Evolutionary conservation across 2,797 vertebrate genomes (phyloP), one percentile per base, ranked within the genome.

Genomic region (Cyprinodon diabolis): DNA sequence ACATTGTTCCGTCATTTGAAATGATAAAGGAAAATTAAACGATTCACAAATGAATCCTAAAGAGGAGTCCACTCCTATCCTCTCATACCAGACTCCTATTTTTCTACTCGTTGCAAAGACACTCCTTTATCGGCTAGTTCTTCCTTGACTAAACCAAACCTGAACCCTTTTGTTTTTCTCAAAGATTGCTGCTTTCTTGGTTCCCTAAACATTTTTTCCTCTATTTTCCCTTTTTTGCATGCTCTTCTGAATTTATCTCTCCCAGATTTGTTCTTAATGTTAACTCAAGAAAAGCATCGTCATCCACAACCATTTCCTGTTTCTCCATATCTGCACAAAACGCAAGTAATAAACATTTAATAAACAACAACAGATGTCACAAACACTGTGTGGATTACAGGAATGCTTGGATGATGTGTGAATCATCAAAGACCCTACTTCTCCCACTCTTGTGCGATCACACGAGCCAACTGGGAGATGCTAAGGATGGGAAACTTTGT

Each of bases 141-240:
- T 96, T 97, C 96, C 96, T 96, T 97, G 95, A 96, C 93, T 97
- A 96, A 97, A 95, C 93, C 89, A 84, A 93, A 93, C 93, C 94
- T 84, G 93, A 94, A 93, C 93, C 73, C 95, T 96, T 98, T 97
- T 96, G 95, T 96, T 97, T 96, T 68, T 96, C 96, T 96, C 94
- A 96, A 95, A 96, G 95, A 97, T 96, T 97, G 96, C 94, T 93
- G 91, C 90, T 95, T 95, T 97, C 66, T 96, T 97, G 95, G 5
- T 96, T 96, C 94, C 91, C 91, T 83, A 84, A 89, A 90, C 90
- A 86, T 93, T 93, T 91, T 69, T 78, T 69, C 65, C 80, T 73
- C 79, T 13, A 72, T 73, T 65, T 6, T 43, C 7, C 40, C 71
- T 76, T 43, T 63, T 66, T 14, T 47, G 40, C 12, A 47, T 76